Conservation (phyloP, 2,797 vertebrate species). For the Pyrocephalus nanus region DNA sequence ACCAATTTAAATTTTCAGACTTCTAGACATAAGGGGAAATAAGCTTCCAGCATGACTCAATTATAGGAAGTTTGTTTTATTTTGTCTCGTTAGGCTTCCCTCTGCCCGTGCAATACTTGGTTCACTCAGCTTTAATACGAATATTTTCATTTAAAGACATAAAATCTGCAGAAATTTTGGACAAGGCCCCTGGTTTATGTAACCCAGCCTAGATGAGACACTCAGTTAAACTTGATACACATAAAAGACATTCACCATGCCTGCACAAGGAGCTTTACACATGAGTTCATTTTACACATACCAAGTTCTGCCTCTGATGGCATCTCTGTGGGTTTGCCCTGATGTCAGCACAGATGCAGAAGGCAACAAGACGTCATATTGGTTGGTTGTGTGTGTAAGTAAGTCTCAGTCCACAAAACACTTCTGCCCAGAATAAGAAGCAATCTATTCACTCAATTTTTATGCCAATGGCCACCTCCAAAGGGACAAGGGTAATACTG, state of each 20-base stretch:
- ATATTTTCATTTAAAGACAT: conserved; percentile 29
- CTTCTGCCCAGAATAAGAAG: neutral
- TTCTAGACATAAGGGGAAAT: conserved; percentile 15
- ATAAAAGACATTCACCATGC: neutral
- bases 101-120: neutral
- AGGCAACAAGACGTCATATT: neutral
- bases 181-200: neutral
- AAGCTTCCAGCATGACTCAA: conserved; percentile 2
- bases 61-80: conserved; percentile 39
- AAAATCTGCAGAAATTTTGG: neutral
- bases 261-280: neutral
- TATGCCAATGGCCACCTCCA: neutral
- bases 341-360: neutral
- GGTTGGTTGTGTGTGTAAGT: neutral
- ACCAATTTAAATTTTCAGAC: conserved; percentile 22
- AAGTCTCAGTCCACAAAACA: neutral
- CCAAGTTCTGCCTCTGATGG: neutral
- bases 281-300: neutral
- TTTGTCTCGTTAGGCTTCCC: conserved; percentile 26
- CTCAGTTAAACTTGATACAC: neutral
- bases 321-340: neutral
- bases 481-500: neutral
- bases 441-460: neutral
- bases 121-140: neutral
- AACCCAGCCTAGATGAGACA: neutral